phyloP scores from a whole-genome alignment of 1,140 invertebrate genomes.

The Marisa cornuarietis region DNA sequence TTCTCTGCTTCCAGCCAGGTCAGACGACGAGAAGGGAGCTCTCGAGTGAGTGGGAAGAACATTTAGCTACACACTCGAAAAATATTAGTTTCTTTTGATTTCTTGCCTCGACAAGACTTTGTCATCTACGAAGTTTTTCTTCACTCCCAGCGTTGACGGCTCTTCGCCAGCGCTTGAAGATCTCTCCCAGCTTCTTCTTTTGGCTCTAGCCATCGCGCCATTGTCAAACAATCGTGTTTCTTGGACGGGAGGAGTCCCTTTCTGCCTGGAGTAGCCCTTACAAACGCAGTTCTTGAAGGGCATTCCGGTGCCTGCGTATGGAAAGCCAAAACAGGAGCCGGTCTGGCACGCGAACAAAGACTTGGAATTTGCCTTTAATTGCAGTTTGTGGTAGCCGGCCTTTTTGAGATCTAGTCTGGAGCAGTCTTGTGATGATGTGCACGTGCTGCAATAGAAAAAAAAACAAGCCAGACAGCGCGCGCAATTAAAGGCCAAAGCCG shows the following conservation, averaged over 20 bases:
- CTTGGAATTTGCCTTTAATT: constrained; percentile 13
- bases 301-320: background rate
- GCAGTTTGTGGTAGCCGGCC: constrained; percentile 14
- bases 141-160: no score
- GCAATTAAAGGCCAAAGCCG: no score
- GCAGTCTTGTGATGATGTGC: no score
- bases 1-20: background rate
- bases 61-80: constrained; percentile 27
- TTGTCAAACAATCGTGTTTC: background rate
- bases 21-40: background rate
- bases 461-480: no score
- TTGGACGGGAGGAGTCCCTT: background rate
- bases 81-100: constrained; percentile 29
- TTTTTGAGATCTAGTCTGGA: no score
- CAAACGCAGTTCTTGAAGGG: background rate
- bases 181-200: no score
- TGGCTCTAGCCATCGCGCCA: no score
- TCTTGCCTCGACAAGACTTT: constrained; percentile 13
- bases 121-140: constrained; percentile 15
- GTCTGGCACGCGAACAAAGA: background rate
- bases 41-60: constrained; percentile 13
- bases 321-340: constrained; percentile 3
- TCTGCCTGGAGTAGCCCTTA: no score
- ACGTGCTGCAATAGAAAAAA: no score
- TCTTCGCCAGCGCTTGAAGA: no score